These are phyloP conservation scores for Allophyes oxyacanthae DNA, from an alignment of 2,888 invertebrate genomes.

Conservation along the genomic window DNA sequence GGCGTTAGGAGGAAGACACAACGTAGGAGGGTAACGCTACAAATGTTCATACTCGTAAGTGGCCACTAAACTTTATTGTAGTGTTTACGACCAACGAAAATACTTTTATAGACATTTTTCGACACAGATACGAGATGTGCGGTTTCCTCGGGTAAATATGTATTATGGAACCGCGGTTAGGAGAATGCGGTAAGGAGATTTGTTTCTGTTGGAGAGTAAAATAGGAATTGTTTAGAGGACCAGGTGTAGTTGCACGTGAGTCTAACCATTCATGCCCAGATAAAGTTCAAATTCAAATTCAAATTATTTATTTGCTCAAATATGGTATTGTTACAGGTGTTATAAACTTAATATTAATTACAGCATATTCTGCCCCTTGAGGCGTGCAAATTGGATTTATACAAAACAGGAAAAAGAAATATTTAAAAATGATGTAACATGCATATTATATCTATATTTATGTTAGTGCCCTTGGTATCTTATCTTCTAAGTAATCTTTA, in stretches of 20 bases:
- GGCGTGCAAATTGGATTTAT: too few relatives aligned
- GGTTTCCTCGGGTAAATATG: conserved; percentile 43
- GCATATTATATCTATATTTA: too few relatives aligned
- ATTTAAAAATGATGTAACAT: too few relatives aligned
- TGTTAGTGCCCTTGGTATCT: too few relatives aligned
- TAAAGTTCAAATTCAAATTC: too few relatives aligned
- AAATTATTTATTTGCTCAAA: too few relatives aligned
- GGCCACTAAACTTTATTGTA: conserved; percentile 83
- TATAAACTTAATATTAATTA: too few relatives aligned
- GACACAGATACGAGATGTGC: conserved; percentile 56
- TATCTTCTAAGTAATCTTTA: too few relatives aligned
- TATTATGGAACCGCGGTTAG: conserved; percentile 32
- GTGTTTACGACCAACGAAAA: conserved; percentile 75
- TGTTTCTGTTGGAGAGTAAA: conserved; percentile 32
- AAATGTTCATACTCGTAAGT: conserved; percentile 73
- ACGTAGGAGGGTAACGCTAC: conserved; percentile 53
- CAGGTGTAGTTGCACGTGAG: conserved; percentile 32
- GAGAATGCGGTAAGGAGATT: conserved; percentile 33
- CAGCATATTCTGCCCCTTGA: too few relatives aligned
- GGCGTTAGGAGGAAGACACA: conserved; percentile 57
- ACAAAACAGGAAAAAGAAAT: too few relatives aligned
- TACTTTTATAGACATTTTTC: conserved; percentile 66
- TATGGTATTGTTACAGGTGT: too few relatives aligned
- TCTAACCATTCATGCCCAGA: conserved; percentile 23
- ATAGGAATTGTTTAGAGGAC: conserved; percentile 26